Conservation (phyloP, 2,888 invertebrate genomes). For the Catocala nupta region DNA sequence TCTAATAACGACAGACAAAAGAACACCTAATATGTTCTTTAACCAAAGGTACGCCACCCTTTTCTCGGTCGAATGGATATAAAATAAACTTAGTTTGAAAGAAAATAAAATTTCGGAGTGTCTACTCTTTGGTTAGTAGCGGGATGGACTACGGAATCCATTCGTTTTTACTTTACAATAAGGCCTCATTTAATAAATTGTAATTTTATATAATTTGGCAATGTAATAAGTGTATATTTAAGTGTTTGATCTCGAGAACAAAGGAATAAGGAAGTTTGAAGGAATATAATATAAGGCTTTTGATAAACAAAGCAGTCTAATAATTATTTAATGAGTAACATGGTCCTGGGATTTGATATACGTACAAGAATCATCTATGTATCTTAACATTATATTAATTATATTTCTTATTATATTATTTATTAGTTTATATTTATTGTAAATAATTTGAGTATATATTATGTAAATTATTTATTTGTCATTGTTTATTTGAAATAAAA, state of each 20-base stretch:
- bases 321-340: too few relatives aligned
- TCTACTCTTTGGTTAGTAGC: conserved; percentile 22
- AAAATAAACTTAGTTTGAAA: conserved; percentile 50
- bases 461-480: too few relatives aligned
- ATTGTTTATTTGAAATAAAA: too few relatives aligned
- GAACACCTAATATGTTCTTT: conserved; percentile 15
- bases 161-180: conserved; percentile 11
- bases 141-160: conserved; percentile 20
- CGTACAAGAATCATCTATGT: too few relatives aligned
- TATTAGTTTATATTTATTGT: too few relatives aligned
- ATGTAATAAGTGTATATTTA: not conserved
- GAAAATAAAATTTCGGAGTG: conserved; percentile 23
- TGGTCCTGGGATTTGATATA: too few relatives aligned
- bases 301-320: too few relatives aligned
- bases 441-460: too few relatives aligned
- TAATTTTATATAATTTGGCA: conserved; percentile 14
- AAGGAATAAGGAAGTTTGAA: not conserved
- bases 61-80: conserved; percentile 41
- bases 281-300: not conserved
- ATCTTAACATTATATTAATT: too few relatives aligned
- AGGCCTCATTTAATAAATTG: conserved; percentile 21
- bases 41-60: conserved; percentile 34
- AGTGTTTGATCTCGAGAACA: not conserved
- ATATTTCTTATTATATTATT: too few relatives aligned
- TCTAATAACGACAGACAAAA: conserved; percentile 43